A percentile compares a stretch with the other conserved stretches of the same genome.
Conservation (phyloP, 2,797 vertebrate species). For the Tachyglossus aculeatus region DNA sequence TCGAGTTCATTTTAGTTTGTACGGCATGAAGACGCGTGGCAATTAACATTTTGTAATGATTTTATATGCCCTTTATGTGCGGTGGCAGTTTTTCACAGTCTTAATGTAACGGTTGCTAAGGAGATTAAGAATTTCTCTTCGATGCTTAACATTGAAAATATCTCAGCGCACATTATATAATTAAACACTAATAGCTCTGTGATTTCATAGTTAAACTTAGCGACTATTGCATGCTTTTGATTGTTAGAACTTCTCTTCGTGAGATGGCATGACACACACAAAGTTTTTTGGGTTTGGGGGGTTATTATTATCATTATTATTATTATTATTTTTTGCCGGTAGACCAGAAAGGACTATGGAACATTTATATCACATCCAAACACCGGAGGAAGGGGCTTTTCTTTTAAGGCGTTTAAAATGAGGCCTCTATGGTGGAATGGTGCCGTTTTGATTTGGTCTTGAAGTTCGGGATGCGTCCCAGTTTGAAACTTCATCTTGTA, state of each 20-base stretch:
- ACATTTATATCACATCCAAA: constrained; percentile 23
- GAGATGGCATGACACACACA: constrained; percentile 36
- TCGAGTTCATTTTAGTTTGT: neutral
- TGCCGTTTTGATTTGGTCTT: constrained; percentile 12
- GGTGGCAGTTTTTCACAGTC: constrained; percentile 41
- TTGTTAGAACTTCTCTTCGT: constrained; percentile 37
- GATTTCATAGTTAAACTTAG: constrained; percentile 34
- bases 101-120: constrained; percentile 38
- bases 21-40: constrained; percentile 48
- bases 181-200: constrained; percentile 29
- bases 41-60: constrained; percentile 26
- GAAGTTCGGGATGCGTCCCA: neutral
- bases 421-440: constrained; percentile 1
- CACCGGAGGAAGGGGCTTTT: constrained; percentile 20
- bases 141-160: constrained; percentile 45
- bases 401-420: neutral
- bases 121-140: constrained; percentile 42
- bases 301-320: too few species aligned
- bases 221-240: constrained; percentile 57
- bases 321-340: too few species aligned
- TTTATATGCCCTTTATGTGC: constrained; percentile 41
- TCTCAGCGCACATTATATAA: constrained; percentile 45
- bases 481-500: neutral
- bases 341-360: neutral
- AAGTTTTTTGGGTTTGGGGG: too few species aligned